Conservation (phyloP, 2,888 invertebrate species). For the Strigamia maritima region DNA sequence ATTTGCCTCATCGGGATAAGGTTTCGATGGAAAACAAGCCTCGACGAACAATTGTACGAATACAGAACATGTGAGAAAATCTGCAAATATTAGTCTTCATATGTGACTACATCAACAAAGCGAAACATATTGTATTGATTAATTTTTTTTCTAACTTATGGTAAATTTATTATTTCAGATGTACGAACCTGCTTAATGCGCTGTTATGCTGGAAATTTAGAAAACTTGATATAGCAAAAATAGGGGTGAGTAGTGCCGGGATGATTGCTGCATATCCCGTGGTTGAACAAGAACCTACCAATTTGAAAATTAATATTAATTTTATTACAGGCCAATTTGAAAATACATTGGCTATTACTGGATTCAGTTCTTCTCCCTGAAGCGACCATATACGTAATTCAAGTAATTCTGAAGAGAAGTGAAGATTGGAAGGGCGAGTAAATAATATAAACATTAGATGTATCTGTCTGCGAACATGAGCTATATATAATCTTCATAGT, state of each 20-base stretch:
- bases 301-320: neutral
- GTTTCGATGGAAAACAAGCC: neutral
- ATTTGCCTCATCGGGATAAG: neutral
- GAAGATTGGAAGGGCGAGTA: neutral
- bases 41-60: neutral
- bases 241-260: neutral
- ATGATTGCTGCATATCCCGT: neutral
- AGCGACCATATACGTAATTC: neutral
- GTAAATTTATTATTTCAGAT: neutral
- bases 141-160: neutral
- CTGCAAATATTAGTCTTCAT: neutral
- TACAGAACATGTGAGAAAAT: neutral
- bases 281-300: neutral
- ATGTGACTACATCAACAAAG: neutral
- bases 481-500: neutral
- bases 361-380: neutral
- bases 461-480: constrained; percentile 2
- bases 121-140: neutral
- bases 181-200: neutral
- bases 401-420: neutral
- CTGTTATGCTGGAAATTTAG: neutral
- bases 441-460: neutral
- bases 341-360: neutral
- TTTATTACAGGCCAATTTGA: neutral
- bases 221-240: neutral